Conservation (phyloP, 1,140 invertebrate species). For the Himalopsyche phryganea region DNA sequence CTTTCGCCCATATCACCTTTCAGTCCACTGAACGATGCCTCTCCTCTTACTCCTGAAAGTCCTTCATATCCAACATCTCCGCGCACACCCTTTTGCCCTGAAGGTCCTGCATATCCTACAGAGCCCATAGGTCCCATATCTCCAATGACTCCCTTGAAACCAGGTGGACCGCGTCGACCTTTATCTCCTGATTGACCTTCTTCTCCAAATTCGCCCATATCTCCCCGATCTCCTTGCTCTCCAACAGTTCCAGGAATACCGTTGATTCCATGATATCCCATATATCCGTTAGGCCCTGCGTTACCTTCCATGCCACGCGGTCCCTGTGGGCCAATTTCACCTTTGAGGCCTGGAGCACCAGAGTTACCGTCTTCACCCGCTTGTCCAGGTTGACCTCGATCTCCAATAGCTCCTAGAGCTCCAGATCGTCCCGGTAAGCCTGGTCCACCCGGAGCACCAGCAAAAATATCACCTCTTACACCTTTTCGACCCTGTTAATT, state of each 20-base stretch:
- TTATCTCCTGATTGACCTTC: conserved; percentile 50
- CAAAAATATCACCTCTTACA: conserved; percentile 35
- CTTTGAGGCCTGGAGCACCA: conserved; percentile 59
- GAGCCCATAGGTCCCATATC: conserved; percentile 50
- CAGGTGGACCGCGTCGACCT: conserved; percentile 35
- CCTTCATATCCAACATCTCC: conserved; percentile 57
- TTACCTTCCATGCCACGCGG: conserved; percentile 48
- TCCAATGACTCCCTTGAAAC: conserved; percentile 40
- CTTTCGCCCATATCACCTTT: conserved; percentile 60
- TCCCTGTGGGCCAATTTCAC: conserved; percentile 55
- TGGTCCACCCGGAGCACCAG: conserved; percentile 54
- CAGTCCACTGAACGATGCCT: conserved; percentile 58
- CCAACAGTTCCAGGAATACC: conserved; percentile 48
- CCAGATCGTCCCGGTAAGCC: conserved; percentile 60
- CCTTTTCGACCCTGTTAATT: conserved; percentile 38
- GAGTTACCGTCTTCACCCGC: conserved; percentile 53
- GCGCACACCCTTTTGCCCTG: conserved; percentile 40
- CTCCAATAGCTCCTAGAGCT: conserved; percentile 51
- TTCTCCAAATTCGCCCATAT: conserved; percentile 46
- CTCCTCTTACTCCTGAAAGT: conserved; percentile 43
- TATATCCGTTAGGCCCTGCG: conserved; percentile 54
- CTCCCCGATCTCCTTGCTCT: conserved; percentile 53
- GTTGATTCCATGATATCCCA: conserved; percentile 38
- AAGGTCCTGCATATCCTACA: conserved; percentile 43
- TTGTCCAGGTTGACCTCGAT: conserved; percentile 51